phyloP scores from a whole-genome alignment of 2,797 vertebrate species.

The Mus minutoides region DNA sequence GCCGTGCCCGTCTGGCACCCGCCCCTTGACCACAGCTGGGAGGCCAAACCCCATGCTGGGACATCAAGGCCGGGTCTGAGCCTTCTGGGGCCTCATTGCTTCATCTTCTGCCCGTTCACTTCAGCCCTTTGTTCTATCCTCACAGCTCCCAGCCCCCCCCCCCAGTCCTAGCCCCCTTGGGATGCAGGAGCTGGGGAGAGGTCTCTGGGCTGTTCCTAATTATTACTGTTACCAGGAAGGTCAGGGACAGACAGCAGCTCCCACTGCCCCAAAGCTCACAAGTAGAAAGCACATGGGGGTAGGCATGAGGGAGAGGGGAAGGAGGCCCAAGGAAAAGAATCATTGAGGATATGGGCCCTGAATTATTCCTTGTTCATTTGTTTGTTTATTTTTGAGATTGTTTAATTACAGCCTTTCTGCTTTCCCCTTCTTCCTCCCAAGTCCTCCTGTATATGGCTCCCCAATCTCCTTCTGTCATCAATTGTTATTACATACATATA shows the following conservation, averaged over 20 bases:
- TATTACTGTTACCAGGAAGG: not conserved
- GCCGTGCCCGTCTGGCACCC: slow-evolving; percentile 6
- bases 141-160: not conserved
- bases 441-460: not conserved
- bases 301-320: not conserved
- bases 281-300: not conserved
- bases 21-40: slow-evolving; percentile 65
- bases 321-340: rapidly evolving
- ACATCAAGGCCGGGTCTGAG: slow-evolving; percentile 29
- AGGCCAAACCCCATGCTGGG: not conserved
- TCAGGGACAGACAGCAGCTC: not conserved
- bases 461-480: not conserved
- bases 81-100: slow-evolving; percentile 60
- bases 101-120: slow-evolving; percentile 30
- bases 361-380: not conserved
- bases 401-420: not conserved
- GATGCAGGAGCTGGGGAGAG: slow-evolving; percentile 16
- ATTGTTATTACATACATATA: not conserved
- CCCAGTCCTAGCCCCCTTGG: not conserved
- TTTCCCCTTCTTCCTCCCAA: not conserved
- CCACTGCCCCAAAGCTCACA: not conserved
- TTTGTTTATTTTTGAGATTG: not conserved
- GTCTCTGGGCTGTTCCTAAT: slow-evolving; percentile 48
- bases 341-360: not conserved
- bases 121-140: slow-evolving; percentile 56